phyloP scores from a whole-genome alignment of 2,797 vertebrate genomes.

The Hyperoplus lanceolatus region DNA sequence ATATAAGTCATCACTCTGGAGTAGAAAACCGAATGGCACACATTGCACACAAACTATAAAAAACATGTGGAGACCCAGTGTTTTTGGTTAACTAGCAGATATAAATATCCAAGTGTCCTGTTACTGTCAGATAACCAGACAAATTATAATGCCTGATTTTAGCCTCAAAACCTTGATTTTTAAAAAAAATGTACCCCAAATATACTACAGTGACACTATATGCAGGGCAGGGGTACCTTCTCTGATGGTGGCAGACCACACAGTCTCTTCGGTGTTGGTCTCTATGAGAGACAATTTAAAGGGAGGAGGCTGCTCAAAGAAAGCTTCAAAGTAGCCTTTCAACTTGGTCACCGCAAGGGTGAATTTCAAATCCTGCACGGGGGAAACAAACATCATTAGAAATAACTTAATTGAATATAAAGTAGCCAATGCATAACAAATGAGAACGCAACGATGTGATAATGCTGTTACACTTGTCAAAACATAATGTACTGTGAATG shows the following conservation, averaged over 20 bases:
- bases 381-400: constrained; percentile 4
- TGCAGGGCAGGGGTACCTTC: constrained; percentile 79
- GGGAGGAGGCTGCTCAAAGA: constrained; percentile 89
- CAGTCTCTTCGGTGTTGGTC: constrained; percentile 81
- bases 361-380: constrained; percentile 88
- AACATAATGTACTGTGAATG: not conserved
- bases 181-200: not conserved
- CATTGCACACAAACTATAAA: not conserved
- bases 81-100: constrained; percentile 1
- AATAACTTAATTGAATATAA: not conserved
- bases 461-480: not conserved
- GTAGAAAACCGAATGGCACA: constrained; percentile 2
- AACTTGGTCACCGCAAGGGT: constrained; percentile 86
- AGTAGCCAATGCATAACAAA: not conserved
- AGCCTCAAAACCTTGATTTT: not conserved
- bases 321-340: constrained; percentile 91
- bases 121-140: not conserved
- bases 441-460: not conserved
- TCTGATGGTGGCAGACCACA: constrained; percentile 89
- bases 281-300: constrained; percentile 89
- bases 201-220: not conserved
- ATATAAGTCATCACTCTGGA: not conserved
- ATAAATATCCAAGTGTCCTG: not conserved
- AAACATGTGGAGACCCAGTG: not conserved
- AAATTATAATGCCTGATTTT: not conserved